Base-by-base conservation (phyloP, 2,888 invertebrate genomes). In the Machimus rusticus region DNA sequence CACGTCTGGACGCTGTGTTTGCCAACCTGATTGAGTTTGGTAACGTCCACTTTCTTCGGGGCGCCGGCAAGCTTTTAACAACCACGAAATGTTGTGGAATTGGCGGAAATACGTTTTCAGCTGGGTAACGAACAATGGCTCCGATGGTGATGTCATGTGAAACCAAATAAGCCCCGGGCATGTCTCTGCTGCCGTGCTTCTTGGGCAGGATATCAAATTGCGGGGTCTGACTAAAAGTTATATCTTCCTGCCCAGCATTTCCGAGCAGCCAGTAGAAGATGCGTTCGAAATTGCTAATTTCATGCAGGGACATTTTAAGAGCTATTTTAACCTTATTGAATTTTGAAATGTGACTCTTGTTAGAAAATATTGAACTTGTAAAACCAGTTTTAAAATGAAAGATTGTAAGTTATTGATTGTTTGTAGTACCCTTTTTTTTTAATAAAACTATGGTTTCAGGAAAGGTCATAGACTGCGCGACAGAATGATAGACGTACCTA, bases 11-110 rank as follows among this genome's bases (percentile, higher is more conserved):
- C 57, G 57, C 28, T 66, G 55, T 82, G 55, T 82, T 82, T 82
- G 82, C 34, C 6, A 57, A 82, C 5, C 57, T 82, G 82, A 82
- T 82, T 82, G 82, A 57, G 57, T 82, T 82, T 82, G 39, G 37
- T 66, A 82, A 82, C 5, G 57, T 82, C 82, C 82, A 82, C 82
- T 82, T 82, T 82, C 82, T 82, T 82, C 34, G 51, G 34, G 37
- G 31, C 66, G 66, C 28, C 66, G 66, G 6, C 12, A 12, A 66
- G 66, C 66, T 66, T 66, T 66, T 66, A 66, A 28, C 66, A 66
- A 66, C 0, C 66, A 66, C 23, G 28, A 66, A 66, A 66, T 66
- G 51, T n/a, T 51, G 66, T 66, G 66, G 37, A 82, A 66, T 31
- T 57, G 66, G 66, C 82, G 82, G 57, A 82, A 82, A 82, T 82